Evolutionary conservation across 2,797 vertebrate species (phyloP).

Genomic region (Distichodus sexfasciatus): DNA sequence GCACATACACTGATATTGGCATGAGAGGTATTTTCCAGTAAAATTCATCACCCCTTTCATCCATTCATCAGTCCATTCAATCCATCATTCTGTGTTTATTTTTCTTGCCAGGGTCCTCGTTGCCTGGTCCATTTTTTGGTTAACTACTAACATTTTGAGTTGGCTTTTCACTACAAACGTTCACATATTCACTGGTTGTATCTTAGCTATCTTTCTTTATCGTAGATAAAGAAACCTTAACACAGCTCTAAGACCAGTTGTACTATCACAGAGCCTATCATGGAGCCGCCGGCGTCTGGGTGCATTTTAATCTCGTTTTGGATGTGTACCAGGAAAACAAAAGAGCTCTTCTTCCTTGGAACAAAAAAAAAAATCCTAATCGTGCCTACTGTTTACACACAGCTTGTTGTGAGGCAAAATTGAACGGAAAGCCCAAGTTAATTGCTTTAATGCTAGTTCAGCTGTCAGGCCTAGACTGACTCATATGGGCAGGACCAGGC

Average conservation of each 20-base stretch:
- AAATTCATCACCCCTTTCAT: too few species aligned
- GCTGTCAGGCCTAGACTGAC: conserved; percentile 60
- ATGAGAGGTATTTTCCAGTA: too few species aligned
- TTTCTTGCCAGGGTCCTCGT: too few species aligned
- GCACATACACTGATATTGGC: too few species aligned
- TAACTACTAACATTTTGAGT: too few species aligned
- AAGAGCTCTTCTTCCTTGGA: conserved; percentile 66
- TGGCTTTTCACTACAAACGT: too few species aligned
- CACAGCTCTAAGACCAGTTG: background rate
- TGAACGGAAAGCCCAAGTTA: conserved; percentile 69
- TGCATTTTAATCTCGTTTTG: conserved; percentile 59
- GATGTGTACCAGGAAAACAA: conserved; percentile 57
- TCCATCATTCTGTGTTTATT: too few species aligned
- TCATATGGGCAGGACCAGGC: conserved; percentile 32
- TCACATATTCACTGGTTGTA: too few species aligned
- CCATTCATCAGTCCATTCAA: too few species aligned
- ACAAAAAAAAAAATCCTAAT: conserved; percentile 54
- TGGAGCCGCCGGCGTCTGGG: background rate
- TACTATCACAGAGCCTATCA: background rate
- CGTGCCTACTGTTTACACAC: background rate
- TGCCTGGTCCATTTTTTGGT: too few species aligned
- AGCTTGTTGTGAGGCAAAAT: conserved; percentile 44
- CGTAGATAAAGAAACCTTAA: too few species aligned
- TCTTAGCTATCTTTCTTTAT: too few species aligned
- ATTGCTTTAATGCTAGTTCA: conserved; percentile 68